Evolutionary conservation across 53 echinoderm and acorn worm species (phyloP).

Genomic region (Stichopus horrens): DNA sequence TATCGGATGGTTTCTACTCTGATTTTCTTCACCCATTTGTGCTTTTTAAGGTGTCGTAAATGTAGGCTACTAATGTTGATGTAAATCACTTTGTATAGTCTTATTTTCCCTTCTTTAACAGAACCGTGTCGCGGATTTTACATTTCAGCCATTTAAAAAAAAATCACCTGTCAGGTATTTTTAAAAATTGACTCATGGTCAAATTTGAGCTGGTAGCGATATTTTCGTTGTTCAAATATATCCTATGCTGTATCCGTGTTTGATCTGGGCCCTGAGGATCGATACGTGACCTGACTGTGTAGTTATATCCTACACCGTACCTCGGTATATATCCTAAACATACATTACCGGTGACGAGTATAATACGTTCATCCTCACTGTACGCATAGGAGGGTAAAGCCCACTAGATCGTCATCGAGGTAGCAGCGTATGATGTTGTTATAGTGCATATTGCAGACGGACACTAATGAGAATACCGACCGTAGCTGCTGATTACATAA

Average conservation of each 20-base stretch:
- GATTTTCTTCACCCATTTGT: neutral
- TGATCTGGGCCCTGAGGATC: neutral
- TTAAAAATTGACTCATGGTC: neutral
- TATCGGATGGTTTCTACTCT: neutral
- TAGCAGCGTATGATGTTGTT: neutral
- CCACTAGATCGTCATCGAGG: neutral
- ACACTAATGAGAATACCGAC: neutral
- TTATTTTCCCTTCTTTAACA: neutral
- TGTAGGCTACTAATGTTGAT: neutral
- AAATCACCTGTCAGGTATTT: neutral
- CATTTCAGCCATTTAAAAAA: neutral
- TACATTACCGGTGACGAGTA: neutral
- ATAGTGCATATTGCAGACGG: neutral
- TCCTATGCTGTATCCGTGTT: neutral
- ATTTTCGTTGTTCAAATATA: neutral
- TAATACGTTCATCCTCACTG: neutral
- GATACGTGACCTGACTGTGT: neutral
- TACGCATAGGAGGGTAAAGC: neutral
- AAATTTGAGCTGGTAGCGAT: neutral
- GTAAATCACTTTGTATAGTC: neutral
- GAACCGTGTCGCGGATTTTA: neutral
- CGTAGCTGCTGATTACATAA: neutral
- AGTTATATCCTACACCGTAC: neutral
- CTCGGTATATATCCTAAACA: neutral
- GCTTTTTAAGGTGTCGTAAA: neutral